Evolutionary conservation across 2,797 vertebrate genomes (phyloP), one percentile per base, ranked within the genome.

Genomic region (Sebastes itinus): DNA sequence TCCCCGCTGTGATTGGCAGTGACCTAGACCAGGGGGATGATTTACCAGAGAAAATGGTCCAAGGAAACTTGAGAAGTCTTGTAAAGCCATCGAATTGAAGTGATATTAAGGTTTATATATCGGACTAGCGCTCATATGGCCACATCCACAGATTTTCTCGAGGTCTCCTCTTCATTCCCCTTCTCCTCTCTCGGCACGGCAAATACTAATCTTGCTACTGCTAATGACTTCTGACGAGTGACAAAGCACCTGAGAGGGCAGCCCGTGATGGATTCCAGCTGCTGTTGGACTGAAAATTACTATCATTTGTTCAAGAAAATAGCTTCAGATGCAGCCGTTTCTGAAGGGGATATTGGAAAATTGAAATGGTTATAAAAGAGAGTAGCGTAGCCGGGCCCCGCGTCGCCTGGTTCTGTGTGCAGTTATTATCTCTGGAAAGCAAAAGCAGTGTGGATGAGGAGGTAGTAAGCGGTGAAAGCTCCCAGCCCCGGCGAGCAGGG

Each of bases 281-380:
- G 92, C 93, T 76, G 90, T 90, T 87, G 85, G 91, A 86, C 84
- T 80, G 91, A 89, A 96, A 95, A 96, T 95, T 91, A 94, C 95
- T 92, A 94, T 94, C 93, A 95, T 95, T 96, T 95, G 94, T 95
- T 94, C 93, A 94, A 94, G 92, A 92, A 96, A 95, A 96, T 93
- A 82, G 91, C 92, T 89, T 94, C 77, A 92, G 94, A 95, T 94
- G 90, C 90, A 72, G 86, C 82, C 30, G 63, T 92, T 94, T 94
- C 92, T 92, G 92, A 92, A 74, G 81, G 91, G 91, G 92, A 94
- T 95, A 93, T 89, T 92, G 92, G 93, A 90, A 93, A 95, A 95
- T 94, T 94, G 92, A 95, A 96, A 95, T 92, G 91, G 93, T 92
- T 94, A 93, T 91, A 94, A 94, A 93, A 86, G 81, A 84, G 84